These are phyloP conservation scores for Nymphalis c-album DNA, from an alignment of 2,888 invertebrate genomes.

Conservation along the genomic window DNA sequence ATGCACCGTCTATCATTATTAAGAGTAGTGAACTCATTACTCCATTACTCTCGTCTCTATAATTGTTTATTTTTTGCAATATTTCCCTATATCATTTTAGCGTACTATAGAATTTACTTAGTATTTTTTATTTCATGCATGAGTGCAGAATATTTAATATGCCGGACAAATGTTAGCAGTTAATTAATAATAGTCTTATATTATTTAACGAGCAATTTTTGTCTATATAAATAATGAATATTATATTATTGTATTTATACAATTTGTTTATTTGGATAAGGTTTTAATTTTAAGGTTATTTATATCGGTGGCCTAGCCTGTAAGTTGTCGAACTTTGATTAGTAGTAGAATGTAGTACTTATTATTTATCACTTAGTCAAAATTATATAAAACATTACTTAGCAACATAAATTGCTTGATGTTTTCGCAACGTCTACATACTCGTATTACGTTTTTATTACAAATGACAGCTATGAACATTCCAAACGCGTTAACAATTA, in stretches of 20 bases:
- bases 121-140: no score
- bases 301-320: no score
- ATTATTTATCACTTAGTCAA: neutral
- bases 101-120: neutral
- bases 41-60: neutral
- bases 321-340: no score
- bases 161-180: neutral
- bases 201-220: no score
- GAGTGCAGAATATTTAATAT: neutral
- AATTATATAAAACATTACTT: neutral
- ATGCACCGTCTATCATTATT: slow-evolving; percentile 12
- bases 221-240: no score
- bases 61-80: slow-evolving; percentile 9
- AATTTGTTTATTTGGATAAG: no score
- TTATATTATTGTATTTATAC: no score
- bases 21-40: slow-evolving; percentile 8
- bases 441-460: slow-evolving; percentile 22
- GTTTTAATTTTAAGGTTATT: no score
- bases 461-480: slow-evolving; percentile 28
- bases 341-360: neutral
- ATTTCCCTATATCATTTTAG: neutral
- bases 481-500: slow-evolving; percentile 31
- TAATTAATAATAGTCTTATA: no score
- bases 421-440: slow-evolving; percentile 20
- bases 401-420: neutral